Conservation (phyloP, 2,888 invertebrate species). For the Xylota segnis region DNA sequence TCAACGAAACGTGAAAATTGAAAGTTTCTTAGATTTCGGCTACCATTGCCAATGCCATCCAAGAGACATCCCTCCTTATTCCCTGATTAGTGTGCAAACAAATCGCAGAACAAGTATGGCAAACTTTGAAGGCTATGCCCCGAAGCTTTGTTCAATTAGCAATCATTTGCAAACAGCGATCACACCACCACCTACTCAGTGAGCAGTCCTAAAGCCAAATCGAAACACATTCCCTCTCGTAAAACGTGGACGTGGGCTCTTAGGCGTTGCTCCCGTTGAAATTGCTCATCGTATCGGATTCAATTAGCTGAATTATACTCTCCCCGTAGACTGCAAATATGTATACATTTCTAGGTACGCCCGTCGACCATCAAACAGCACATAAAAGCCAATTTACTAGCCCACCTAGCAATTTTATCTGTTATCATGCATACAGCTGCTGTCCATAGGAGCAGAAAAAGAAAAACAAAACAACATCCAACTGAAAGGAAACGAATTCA, state of each 20-base stretch:
- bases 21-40: slow-evolving; percentile 29
- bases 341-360: slow-evolving; percentile 16
- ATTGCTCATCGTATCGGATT: slow-evolving; percentile 62
- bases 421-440: slow-evolving; percentile 45
- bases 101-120: slow-evolving; percentile 16
- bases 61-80: not conserved
- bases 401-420: slow-evolving; percentile 73
- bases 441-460: not conserved
- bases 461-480: slow-evolving; percentile 14
- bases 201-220: slow-evolving; percentile 44
- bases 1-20: slow-evolving; percentile 49
- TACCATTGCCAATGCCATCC: slow-evolving; percentile 20
- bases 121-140: slow-evolving; percentile 39
- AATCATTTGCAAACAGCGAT: slow-evolving; percentile 60
- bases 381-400: slow-evolving; percentile 73
- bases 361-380: slow-evolving; percentile 60
- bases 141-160: slow-evolving; percentile 63
- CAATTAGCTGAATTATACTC: slow-evolving; percentile 73
- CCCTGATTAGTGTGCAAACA: slow-evolving; percentile 29
- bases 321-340: slow-evolving; percentile 58
- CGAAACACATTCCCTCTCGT: slow-evolving; percentile 41
- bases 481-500: slow-evolving; percentile 62
- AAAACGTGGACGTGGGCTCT: slow-evolving; percentile 31
- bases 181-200: slow-evolving; percentile 60
- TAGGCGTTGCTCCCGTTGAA: slow-evolving; percentile 59